A percentile compares a stretch with the other conserved stretches of the same genome.
Conservation (phyloP, 2,888 invertebrate genomes). For the Dynastes maya region DNA sequence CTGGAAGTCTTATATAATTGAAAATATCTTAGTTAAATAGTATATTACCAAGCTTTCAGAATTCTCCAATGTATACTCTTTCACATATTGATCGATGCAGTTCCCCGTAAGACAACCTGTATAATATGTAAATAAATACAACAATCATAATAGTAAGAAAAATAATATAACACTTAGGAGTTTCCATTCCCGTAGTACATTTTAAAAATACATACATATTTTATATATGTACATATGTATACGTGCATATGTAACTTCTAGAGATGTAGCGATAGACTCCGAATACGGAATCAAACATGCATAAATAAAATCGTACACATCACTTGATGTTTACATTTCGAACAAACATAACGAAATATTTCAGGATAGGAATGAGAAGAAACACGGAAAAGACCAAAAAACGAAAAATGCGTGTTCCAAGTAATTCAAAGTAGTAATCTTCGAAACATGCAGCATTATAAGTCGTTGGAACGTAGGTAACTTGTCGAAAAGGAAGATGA, state of each 20-base stretch:
- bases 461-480: neutral
- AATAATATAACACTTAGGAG: too few species aligned
- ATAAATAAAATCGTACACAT: constrained; percentile 40
- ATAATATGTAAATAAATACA: too few species aligned
- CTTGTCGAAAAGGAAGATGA: neutral
- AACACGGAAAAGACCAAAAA: neutral
- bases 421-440: constrained; percentile 10
- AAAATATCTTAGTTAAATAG: too few species aligned
- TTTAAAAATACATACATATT: neutral
- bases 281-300: constrained; percentile 33
- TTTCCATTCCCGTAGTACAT: too few species aligned
- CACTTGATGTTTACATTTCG: constrained; percentile 23
- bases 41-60: too few species aligned
- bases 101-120: too few species aligned
- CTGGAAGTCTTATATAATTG: too few species aligned
- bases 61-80: too few species aligned
- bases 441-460: constrained; percentile 8
- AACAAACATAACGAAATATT: constrained; percentile 43
- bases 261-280: neutral
- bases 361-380: neutral
- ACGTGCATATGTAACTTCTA: neutral
- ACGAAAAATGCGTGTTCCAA: neutral
- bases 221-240: neutral
- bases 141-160: too few species aligned
- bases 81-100: too few species aligned